These are phyloP conservation scores for Halesus radiatus DNA, from an alignment of 1,140 invertebrate genomes.

Conservation along the genomic window DNA sequence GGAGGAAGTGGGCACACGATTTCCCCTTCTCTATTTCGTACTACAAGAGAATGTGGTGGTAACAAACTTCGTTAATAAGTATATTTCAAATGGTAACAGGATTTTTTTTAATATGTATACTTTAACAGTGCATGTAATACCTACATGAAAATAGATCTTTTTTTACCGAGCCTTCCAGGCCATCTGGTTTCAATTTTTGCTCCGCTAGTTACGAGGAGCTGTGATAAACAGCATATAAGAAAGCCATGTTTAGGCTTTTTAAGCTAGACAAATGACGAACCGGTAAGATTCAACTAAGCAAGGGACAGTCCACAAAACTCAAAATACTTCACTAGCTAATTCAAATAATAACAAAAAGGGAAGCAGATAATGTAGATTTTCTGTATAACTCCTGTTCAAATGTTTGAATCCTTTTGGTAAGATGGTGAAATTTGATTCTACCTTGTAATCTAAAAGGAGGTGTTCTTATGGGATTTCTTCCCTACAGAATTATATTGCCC, in stretches of 20 bases:
- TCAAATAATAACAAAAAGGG: not conserved
- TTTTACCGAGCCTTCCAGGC: too few relatives aligned
- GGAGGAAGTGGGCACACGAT: too few relatives aligned
- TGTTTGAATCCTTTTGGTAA: not conserved
- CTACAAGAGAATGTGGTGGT: too few relatives aligned
- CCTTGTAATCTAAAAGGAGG: not conserved
- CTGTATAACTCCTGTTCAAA: not conserved
- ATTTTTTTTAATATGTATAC: too few relatives aligned
- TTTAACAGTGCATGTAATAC: too few relatives aligned
- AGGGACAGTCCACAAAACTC: slow-evolving; percentile 28
- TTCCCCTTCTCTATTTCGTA: too few relatives aligned
- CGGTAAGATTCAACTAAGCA: slow-evolving; percentile 31
- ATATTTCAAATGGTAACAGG: too few relatives aligned
- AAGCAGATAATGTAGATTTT: not conserved
- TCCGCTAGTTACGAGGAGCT: slow-evolving; percentile 1
- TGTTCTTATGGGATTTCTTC: slow-evolving; percentile 2
- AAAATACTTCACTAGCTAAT: not conserved
- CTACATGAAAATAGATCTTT: too few relatives aligned
- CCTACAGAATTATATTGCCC: slow-evolving; percentile 52
- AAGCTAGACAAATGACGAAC: slow-evolving; percentile 55
- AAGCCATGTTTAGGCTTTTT: slow-evolving; percentile 43
- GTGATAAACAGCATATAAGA: slow-evolving; percentile 49
- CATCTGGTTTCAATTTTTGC: not conserved
- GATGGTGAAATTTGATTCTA: not conserved
- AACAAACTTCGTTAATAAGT: too few relatives aligned